phyloP scores from a whole-genome alignment of 2,888 invertebrate genomes.

The Metalampra italica region DNA sequence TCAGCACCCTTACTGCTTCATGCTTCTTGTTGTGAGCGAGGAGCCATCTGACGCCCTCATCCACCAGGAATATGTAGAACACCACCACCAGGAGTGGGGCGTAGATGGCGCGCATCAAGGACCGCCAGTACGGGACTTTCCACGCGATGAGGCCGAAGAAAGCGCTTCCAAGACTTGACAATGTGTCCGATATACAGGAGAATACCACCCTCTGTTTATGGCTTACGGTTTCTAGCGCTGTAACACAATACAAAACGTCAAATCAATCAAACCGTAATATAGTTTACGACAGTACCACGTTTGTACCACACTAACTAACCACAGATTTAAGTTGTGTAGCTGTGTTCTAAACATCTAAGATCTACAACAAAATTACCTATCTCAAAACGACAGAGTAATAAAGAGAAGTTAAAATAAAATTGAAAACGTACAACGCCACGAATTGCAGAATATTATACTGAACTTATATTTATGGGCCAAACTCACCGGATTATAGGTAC shows the following conservation, averaged over 20 bases:
- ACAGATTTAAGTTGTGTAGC: too few relatives aligned
- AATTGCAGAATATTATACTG: too few relatives aligned
- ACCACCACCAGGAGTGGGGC: slow-evolving; percentile 83
- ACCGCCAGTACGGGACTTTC: slow-evolving; percentile 84
- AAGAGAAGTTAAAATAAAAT: too few relatives aligned
- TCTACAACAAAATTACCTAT: too few relatives aligned
- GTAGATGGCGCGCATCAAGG: slow-evolving; percentile 83
- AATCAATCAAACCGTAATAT: too few relatives aligned
- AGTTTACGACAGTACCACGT: too few relatives aligned
- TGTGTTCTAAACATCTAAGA: too few relatives aligned
- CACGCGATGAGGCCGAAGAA: slow-evolving; percentile 84
- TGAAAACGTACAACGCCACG: too few relatives aligned
- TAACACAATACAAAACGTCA: slow-evolving; percentile 10
- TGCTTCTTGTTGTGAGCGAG: slow-evolving; percentile 82
- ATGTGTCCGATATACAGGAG: slow-evolving; percentile 60
- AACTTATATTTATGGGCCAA: too few relatives aligned
- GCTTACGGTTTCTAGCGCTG: slow-evolving; percentile 64
- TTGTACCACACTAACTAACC: too few relatives aligned
- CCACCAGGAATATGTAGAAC: slow-evolving; percentile 84
- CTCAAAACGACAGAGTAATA: too few relatives aligned
- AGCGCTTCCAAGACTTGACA: slow-evolving; percentile 81
- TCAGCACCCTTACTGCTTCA: slow-evolving; percentile 81
- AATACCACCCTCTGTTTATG: slow-evolving; percentile 63
- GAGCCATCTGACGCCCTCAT: slow-evolving; percentile 90
- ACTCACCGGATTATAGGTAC: too few relatives aligned